Base-by-base conservation (phyloP, 2,797 vertebrate genomes). In the Picus viridis region DNA sequence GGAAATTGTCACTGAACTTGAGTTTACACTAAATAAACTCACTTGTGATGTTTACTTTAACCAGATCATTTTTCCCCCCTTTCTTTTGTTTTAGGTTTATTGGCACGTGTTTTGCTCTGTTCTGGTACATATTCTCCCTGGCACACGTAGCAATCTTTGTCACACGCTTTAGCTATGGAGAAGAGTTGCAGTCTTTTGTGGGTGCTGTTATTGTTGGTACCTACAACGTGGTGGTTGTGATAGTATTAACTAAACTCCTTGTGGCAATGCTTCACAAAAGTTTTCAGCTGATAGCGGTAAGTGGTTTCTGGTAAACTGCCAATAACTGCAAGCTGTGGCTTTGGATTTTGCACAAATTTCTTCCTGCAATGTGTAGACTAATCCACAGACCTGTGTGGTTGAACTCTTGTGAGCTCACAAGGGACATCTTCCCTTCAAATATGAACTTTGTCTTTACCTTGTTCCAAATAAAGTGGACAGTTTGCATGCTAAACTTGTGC, bases 201-300 rank as follows among this genome's bases (percentile, higher is more conserved):
- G 99, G 99, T 4, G 98, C 99, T 61, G 97, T 99, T 87, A 99
- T 99, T 92, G 98, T 99, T 12, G 99, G 99, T 62, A 99, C 99
- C 4, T 99, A 99, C 97, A 99, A 99, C 29, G 99, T 99, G 3
- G 99, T 99, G 92, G 99, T 99, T 88, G 99, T 99, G 77, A 99
- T 99, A 12, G 99, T 99, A 63, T 98, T 99, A 67, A 99, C 54
- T 56, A 43, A 64, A 30, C 98, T 99, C 51, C 98, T 99, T 62
- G 99, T 99, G 95, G 99, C 99, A 49, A 99, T 99, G 99, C 98
- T 99, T 84, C 99, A 99, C 91, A 99, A 99, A 96, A 99, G 99
- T 96, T 99, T 99, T 97, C 98, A 99, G 93, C 98, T 99, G 96
- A 99, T 99, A 89, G 99, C 99, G 73, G 99, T 99, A 95, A 99